Evolutionary conservation across 2,797 vertebrate genomes (phyloP).

Genomic region (Urosaurus nigricauda): DNA sequence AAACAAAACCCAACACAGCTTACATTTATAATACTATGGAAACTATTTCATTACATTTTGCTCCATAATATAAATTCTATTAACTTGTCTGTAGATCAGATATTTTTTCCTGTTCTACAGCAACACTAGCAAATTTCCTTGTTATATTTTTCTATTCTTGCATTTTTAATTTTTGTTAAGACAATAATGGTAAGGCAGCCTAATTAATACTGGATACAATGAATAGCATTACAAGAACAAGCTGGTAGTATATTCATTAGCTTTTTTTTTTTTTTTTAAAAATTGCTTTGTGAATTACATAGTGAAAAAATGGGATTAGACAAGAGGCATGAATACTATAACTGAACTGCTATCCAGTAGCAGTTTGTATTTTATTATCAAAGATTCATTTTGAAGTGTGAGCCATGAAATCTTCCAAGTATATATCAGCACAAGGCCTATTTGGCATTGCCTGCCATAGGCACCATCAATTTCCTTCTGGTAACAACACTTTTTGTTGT

Average conservation of each 20-base stretch:
- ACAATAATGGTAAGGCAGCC: background rate
- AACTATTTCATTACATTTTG: background rate
- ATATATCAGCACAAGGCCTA: background rate
- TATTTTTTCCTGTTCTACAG: background rate
- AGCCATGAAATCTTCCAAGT: background rate
- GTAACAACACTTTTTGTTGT: no score
- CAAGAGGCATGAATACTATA: background rate
- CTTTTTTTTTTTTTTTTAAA: background rate
- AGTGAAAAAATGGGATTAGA: background rate
- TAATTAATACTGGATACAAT: background rate
- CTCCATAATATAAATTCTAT: background rate
- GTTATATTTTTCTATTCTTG: background rate
- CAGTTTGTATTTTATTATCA: background rate
- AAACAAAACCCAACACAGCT: no score
- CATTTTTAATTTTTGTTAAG: background rate
- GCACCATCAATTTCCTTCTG: no score
- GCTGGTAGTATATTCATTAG: background rate
- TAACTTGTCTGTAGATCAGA: background rate
- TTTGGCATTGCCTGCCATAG: background rate
- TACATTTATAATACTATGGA: background rate
- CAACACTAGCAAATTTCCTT: background rate
- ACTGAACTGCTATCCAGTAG: no score
- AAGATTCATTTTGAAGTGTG: background rate
- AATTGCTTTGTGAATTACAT: background rate
- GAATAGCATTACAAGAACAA: background rate